Base-by-base conservation (phyloP, 1,140 invertebrate genomes). In the Teleopsis dalmanni region DNA sequence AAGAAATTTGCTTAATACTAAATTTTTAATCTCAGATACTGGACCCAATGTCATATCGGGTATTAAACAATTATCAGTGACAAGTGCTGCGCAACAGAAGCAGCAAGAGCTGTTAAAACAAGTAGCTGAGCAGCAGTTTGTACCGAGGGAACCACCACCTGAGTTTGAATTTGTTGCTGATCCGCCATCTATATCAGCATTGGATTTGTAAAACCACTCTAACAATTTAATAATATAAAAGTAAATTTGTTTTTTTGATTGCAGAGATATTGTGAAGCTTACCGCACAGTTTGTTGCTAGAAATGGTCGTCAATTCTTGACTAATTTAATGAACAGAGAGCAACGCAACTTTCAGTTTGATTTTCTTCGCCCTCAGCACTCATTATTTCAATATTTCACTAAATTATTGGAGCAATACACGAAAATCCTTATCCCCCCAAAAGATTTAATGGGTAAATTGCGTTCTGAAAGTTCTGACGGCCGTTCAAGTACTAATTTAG, bases 341-440 rank as follows among this genome's bases (percentile, higher is more conserved):
- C 93, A 98, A 61, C 76, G 94, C 8, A 99, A 99, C 72, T 98
- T 93, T 63, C 95, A 99, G 60, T 99, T 99, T 78, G 97, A 99
- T 72, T 99, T 99, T 71, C 75, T 99, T 4, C 78, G 96, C 14
- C 96, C 97, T 0, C 95, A 99, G 61, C 97, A 99, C 75, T 97
- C 94, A 2, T 79, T 99, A 0, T 99, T 99, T 72, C 91, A 92
- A 61, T 99, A 99, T 72, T 99, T 99, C 66, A 99, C 95, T 1
- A 93, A 97, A 64, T 76, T 99, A 0, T 76, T 99, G 16, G 95
- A 99, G 61, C 97, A 99, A 62, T 99, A 99, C 62, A 98, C 95
- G 0, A 80, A 99, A 88, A 80, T 96, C 19, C 73, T 98, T 1
- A 88, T 98, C 60, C 94, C 92, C 7, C 89, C 93, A 1, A 98